Conservation (phyloP, 2,113 vertebrate species). For the Pseudopodoces humilis region DNA sequence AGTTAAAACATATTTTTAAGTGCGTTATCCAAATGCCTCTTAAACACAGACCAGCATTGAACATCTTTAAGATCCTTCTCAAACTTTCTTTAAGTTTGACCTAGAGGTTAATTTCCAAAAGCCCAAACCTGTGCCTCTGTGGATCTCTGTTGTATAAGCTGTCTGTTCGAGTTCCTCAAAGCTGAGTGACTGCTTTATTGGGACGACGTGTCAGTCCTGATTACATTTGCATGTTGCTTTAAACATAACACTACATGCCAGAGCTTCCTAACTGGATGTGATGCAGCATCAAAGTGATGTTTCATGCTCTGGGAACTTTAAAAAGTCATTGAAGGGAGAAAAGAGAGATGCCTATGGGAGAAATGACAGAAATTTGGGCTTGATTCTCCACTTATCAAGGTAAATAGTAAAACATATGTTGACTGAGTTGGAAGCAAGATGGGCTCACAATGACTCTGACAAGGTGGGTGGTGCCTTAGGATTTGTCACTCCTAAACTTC, state of each 20-base stretch:
- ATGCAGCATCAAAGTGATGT: conserved; percentile 67
- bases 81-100: background rate
- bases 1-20: background rate
- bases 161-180: conserved; percentile 20
- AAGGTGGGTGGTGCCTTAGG: background rate
- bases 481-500: background rate
- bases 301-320: conserved; percentile 63
- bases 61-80: background rate
- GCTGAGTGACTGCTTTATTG: conserved; percentile 50
- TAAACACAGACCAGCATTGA: background rate
- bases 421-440: background rate
- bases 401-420: conserved; percentile 12
- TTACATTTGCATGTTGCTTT: conserved; percentile 61
- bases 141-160: conserved; percentile 20
- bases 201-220: conserved; percentile 47
- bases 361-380: conserved; percentile 24
- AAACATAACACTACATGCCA: conserved; percentile 43
- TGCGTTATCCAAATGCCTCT: fast-evolving
- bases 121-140: conserved; percentile 11
- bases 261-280: conserved; percentile 59
- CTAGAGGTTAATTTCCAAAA: background rate
- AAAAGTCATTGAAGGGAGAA: conserved; percentile 53
- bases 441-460: background rate
- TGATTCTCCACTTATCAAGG: background rate
- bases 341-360: conserved; percentile 16